Base-by-base conservation (phyloP, 1,140 invertebrate genomes). In the Odontomachus brunneus region DNA sequence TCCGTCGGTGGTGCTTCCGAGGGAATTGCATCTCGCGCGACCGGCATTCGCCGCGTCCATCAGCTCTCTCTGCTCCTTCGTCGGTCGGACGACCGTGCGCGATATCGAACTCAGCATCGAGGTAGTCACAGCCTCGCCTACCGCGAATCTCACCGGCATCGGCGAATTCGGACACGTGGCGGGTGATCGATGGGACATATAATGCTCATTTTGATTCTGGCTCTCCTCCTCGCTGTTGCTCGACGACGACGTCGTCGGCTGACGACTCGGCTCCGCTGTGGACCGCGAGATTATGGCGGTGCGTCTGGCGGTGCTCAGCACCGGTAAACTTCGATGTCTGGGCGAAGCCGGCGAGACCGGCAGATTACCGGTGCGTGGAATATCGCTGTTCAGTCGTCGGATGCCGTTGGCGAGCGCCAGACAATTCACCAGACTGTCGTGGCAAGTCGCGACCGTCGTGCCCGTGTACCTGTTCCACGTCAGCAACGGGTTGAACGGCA, bases 401-500 rank as follows among this genome's bases (percentile, higher is more conserved):
- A 94, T 94, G 3, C 90, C 90, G 55, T 86, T 88, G 3, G 84
- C 81, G n/a, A 69, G 9, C 0, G 84, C 59, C 11, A 88, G n/a
- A 14, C 85, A 78, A 17, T 90, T 89, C 1, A 85, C 69, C 12
- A 89, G 78, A 26, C 86, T 89, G 3, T 90, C 89, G 69, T 89
- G 88, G n/a, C 55, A 55, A 0, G 74, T 72, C n/a, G 24, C 76
- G 5, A 48, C n/a, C 44, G 29, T 69, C 11, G 62, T 73, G 14
- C 72, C 38, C 5, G 55, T 78, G n/a, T 48, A 74, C 4, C 69
- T 81, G 44, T 72, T 88, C 74, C 62, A 86, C 1, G 88, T 72
- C 7, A 89, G 51, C 17, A 90, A 83, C 0, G 96, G 96, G 91
- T 96, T 95, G 91, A 97, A 97, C 80, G 97, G 96, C 69, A 97